Base-by-base conservation (phyloP, 2,113 vertebrate species). In the Gobio gobio region DNA sequence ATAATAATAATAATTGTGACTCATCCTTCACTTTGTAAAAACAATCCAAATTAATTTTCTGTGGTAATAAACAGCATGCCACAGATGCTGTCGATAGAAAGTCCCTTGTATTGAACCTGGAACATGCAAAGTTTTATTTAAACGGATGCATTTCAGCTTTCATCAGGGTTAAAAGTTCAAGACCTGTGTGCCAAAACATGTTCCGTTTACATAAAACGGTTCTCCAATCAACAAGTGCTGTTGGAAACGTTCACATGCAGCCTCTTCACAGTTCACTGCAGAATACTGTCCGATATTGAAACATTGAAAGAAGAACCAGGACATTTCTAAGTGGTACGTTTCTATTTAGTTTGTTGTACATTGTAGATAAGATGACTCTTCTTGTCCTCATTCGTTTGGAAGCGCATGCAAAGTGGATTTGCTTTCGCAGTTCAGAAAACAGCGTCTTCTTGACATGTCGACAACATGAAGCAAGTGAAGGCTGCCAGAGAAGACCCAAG, bases 141-240 rank as follows among this genome's bases (percentile, higher is more conserved):
- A 49, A 49, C 78, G 45, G 43, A 64, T 26, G 29, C 18, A 36
- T 70, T 70, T 51, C 24, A 66, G 63, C 63, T 51, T 54, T 54
- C 45, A 82, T 16, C 45, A 2, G 26, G 45, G 24, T 51, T 54
- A 51, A 66, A n/a, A 6, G 63, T 51, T 68, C 10, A 70, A 82
- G 61, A 3, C 16, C 63, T 70, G 24, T 54, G 18, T 33, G 20
- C 29, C 45, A 82, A 82, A 78, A 82, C 12, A 51, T 82, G 45
- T 29, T 82, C 61, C 1, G 43, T 68, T 68, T 16, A 68, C 68
- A 68, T 82, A 66, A 70, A 82, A 54, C 47, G 0, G 0, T 70
- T 70, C 26, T 54, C 43, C 26, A 54, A 7, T 47, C 14, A 68
- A 54, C 4, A 16, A 33, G 45, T 78, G 14, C 10, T 81, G 40